phyloP scores from a whole-genome alignment of 2,113 vertebrate genomes.

The Lycaon pictus region DNA sequence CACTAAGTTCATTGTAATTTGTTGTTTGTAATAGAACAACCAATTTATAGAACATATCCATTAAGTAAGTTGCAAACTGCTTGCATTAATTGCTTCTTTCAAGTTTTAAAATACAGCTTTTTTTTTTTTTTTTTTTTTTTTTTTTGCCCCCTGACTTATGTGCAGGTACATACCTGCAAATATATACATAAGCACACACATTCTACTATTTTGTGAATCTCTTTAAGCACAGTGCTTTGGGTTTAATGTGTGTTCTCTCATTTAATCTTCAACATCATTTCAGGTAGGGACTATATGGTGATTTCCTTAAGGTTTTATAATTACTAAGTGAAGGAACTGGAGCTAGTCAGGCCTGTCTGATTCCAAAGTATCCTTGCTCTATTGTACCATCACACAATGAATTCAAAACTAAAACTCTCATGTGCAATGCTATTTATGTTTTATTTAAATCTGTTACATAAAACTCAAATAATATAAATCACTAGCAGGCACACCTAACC shows the following conservation, averaged over 20 bases:
- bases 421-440: not conserved
- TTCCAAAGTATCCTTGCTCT: not conserved
- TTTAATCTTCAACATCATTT: not conserved
- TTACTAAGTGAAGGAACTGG: not conserved
- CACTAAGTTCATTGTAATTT: not conserved
- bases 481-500: not conserved
- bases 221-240: not conserved
- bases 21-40: not conserved
- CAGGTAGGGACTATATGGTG: not conserved
- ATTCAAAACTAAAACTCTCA: not conserved
- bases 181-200: fast-evolving
- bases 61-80: not conserved
- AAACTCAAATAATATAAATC: not conserved
- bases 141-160: not conserved
- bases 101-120: not conserved
- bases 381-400: not conserved
- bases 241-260: not conserved
- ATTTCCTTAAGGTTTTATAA: not conserved
- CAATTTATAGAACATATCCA: not conserved
- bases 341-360: not conserved
- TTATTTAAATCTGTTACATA: not conserved
- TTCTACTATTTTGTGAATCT: not conserved
- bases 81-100: not conserved
- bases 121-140: not conserved
- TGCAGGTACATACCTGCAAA: not conserved